Conservation (phyloP, 2,797 vertebrate genomes). For the Rhinatrema bivittatum region DNA sequence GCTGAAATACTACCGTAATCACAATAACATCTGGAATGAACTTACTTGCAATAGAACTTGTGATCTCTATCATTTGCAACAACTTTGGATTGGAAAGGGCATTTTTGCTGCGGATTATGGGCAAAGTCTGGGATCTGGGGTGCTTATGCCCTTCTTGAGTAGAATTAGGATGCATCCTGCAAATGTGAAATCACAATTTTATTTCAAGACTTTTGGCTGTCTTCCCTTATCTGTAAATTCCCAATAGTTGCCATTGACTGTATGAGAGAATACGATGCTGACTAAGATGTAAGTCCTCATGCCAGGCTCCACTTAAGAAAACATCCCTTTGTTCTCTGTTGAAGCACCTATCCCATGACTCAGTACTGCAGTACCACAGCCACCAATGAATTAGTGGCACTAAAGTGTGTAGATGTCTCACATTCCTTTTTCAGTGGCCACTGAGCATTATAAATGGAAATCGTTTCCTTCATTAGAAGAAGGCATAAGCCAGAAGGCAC, state of each 20-base stretch:
- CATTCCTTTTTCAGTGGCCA: no score
- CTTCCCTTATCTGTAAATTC: background rate
- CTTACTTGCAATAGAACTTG: slow-evolving; percentile 57
- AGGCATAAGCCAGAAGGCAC: no score
- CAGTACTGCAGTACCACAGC: no score
- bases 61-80: slow-evolving; percentile 89
- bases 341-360: no score
- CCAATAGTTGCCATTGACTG: background rate
- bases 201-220: background rate
- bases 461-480: no score
- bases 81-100: slow-evolving; percentile 92
- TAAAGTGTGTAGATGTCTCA: no score
- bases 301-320: no score
- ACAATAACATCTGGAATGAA: slow-evolving; percentile 5
- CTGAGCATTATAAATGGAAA: no score
- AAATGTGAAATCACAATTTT: slow-evolving; percentile 14
- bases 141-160: slow-evolving; percentile 84
- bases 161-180: slow-evolving; percentile 82
- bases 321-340: no score
- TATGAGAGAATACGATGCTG: background rate
- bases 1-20: no score
- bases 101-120: slow-evolving; percentile 92
- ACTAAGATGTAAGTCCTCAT: no score
- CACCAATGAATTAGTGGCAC: no score
- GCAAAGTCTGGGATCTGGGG: slow-evolving; percentile 90